Conservation (phyloP, 1,140 invertebrate species). For the Batillaria attramentaria region DNA sequence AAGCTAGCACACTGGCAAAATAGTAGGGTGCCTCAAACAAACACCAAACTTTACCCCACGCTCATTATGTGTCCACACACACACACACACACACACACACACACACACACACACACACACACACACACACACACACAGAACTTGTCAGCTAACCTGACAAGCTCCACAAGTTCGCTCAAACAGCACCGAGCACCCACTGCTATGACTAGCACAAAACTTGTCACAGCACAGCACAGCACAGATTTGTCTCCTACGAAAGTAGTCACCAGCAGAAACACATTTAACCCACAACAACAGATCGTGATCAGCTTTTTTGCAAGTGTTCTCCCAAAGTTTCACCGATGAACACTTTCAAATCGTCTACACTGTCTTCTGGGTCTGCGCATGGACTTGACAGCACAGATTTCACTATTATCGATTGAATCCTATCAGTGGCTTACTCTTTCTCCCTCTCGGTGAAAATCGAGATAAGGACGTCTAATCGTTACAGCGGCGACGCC, state of each 20-base stretch:
- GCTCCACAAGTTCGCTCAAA: too few species aligned
- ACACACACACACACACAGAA: constrained; percentile 25
- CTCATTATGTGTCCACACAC: neutral
- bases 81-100: constrained; percentile 24
- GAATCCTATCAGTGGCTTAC: too few species aligned
- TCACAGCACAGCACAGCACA: neutral
- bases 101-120: constrained; percentile 16
- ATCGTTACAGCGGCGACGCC: too few species aligned
- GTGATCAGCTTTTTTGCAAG: too few species aligned
- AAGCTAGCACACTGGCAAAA: neutral
- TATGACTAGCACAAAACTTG: neutral
- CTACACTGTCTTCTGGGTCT: too few species aligned
- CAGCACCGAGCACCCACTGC: neutral
- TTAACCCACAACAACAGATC: neutral
- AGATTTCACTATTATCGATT: too few species aligned
- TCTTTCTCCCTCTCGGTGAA: too few species aligned
- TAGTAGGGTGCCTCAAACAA: neutral
- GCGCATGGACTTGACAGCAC: too few species aligned
- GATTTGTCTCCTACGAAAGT: neutral
- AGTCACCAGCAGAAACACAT: neutral
- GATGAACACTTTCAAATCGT: too few species aligned
- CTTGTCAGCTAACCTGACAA: too few species aligned
- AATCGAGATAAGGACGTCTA: too few species aligned
- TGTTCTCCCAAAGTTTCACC: too few species aligned
- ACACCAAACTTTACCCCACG: neutral